Conservation (phyloP, 2,797 vertebrate genomes). For the Tokudaia tokunoshimensis region DNA sequence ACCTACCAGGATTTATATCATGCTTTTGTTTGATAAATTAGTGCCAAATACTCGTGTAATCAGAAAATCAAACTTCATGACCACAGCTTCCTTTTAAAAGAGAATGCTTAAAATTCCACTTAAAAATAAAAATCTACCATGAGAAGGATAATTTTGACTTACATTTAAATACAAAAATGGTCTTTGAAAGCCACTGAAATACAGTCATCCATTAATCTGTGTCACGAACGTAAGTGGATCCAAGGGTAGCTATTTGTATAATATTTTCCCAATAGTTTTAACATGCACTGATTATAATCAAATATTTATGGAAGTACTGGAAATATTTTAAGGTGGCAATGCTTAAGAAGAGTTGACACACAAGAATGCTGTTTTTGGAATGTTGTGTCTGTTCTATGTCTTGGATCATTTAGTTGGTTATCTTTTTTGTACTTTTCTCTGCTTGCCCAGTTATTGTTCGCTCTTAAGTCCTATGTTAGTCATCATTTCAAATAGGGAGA, state of each 20-base stretch:
- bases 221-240: not conserved
- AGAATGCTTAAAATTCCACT: slow-evolving; percentile 11
- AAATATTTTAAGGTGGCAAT: slow-evolving; percentile 5
- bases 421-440: slow-evolving; percentile 20
- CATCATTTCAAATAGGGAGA: not conserved
- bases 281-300: not conserved
- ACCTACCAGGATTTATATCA: not conserved
- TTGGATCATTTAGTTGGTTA: not conserved
- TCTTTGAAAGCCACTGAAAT: not conserved
- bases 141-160: not conserved
- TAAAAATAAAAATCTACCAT: slow-evolving; percentile 47
- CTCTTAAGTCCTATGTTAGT: not conserved
- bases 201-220: not conserved
- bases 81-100: not conserved
- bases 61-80: slow-evolving; percentile 5
- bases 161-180: slow-evolving; percentile 31
- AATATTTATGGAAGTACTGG: not conserved
- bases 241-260: not conserved
- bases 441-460: not conserved
- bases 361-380: not conserved
- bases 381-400: not conserved
- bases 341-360: not conserved
- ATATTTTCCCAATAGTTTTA: not conserved
- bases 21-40: slow-evolving; percentile 19
- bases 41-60: not conserved